Base-by-base conservation (phyloP, 2,888 invertebrate genomes). In the Cataglyphis altisquamis region DNA sequence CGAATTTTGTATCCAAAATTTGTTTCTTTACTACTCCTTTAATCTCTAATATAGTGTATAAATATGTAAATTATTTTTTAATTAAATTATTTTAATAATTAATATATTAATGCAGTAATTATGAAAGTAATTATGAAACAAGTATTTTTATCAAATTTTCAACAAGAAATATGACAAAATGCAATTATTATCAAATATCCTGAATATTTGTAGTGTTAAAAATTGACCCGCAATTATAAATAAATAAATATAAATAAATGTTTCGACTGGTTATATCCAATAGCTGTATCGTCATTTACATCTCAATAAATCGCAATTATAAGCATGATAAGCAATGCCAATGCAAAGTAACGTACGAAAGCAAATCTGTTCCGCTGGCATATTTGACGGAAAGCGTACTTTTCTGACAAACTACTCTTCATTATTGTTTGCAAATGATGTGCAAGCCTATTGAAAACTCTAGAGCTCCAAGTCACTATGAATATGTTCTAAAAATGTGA, bases 31-130 rank as follows among this genome's bases (percentile, higher is more conserved):
- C 32, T 32, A 32, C 6, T 32, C 6, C 41, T 66, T 67, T 48
- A 48, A 36, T 36, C 9, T 25, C 15, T 32, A 9, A 25, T 25
- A 25, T 25, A 25, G 25, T 1, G 1, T 25, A 25, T 25, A 18
- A 67, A 67, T 29, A 5, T 32, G 32, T 32, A 41, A 41, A 67
- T 67, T 57, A 67, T 39, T 67, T 67, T 67, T 57, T n/a, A 21
- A 12, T 57, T n/a, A 21, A 12, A 67, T 70, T 60, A 48, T 29
- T 41, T 39, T 39, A 25, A 29, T 5, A 12, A 70, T 32, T 25
- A 9, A 70, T n/a, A 52, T n/a, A 12, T 70, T 36, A 18, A 57
- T 32, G 12, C 3, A 32, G 8, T 29, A n/a, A 12, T 67, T 68
- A 48, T 25, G 25, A 25, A 29, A 67, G 10, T 8, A 18, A 21